Evolutionary conservation across 2,113 vertebrate species (phyloP).

Genomic region (Genyomyrus donnyi): DNA sequence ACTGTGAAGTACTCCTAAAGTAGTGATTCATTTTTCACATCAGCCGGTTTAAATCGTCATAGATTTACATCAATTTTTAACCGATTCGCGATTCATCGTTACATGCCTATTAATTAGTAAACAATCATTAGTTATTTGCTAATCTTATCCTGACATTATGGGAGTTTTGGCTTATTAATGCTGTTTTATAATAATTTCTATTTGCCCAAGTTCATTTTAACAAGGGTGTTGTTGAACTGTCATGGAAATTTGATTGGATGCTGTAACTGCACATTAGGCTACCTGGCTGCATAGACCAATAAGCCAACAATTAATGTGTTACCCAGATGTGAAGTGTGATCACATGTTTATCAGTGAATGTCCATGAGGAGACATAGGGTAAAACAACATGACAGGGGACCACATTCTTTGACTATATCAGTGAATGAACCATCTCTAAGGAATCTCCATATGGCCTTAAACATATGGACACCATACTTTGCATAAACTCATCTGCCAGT

Average conservation of each 20-base stretch:
- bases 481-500: not conserved
- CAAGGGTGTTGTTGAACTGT: not conserved
- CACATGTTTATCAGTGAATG: not conserved
- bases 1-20: no score
- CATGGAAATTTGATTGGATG: not conserved
- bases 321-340: not conserved
- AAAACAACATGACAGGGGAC: not conserved
- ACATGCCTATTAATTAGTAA: not conserved
- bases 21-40: no score
- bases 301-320: not conserved
- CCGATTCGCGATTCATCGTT: no score
- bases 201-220: not conserved
- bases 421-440: not conserved
- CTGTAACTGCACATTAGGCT: not conserved
- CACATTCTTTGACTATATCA: not conserved
- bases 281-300: not conserved
- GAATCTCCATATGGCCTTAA: constrained; percentile 7
- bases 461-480: constrained; percentile 10
- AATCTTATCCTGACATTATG: not conserved
- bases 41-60: no score
- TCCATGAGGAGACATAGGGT: not conserved
- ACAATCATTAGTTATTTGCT: not conserved
- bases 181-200: not conserved
- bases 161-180: not conserved
- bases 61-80: no score